Evolutionary conservation across 2,888 invertebrate genomes (phyloP).

Genomic region (Agrotis ipsilon): DNA sequence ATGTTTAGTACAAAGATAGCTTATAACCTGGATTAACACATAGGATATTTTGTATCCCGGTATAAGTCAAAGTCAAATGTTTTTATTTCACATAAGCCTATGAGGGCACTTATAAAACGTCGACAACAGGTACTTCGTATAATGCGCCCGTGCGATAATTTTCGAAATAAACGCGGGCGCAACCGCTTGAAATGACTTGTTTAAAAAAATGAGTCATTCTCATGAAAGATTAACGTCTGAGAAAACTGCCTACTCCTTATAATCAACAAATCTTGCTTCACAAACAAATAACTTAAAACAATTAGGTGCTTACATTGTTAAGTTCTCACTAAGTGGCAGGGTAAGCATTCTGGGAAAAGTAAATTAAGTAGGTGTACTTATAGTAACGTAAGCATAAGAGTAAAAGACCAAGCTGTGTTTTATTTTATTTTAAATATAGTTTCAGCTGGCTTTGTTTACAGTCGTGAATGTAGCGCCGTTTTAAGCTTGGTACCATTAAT

Average conservation of each 20-base stretch:
- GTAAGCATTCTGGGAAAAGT: slow-evolving; percentile 35
- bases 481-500: not conserved
- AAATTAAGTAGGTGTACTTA: slow-evolving; percentile 19
- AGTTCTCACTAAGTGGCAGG: slow-evolving; percentile 3
- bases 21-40: too few species aligned
- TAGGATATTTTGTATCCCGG: too few species aligned
- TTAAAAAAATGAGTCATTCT: not conserved
- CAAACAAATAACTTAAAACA: slow-evolving; percentile 39
- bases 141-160: too few species aligned
- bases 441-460: not conserved
- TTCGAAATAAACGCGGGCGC: too few species aligned
- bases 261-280: slow-evolving; percentile 18
- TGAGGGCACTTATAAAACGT: too few species aligned
- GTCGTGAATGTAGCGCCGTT: not conserved
- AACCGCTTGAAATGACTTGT: too few species aligned
- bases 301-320: slow-evolving; percentile 31
- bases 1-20: too few species aligned
- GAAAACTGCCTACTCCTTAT: not conserved
- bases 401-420: slow-evolving; percentile 1
- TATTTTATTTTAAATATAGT: slow-evolving; percentile 13
- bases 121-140: too few species aligned
- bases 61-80: too few species aligned
- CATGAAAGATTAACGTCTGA: not conserved
- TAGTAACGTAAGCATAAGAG: slow-evolving; percentile 23
- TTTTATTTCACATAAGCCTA: too few species aligned